Percentiles rank a stretch among this genome's conserved stretches.
Evolutionary conservation across 1,140 invertebrate species (phyloP).

Genomic region (Macrobrachium nipponense): DNA sequence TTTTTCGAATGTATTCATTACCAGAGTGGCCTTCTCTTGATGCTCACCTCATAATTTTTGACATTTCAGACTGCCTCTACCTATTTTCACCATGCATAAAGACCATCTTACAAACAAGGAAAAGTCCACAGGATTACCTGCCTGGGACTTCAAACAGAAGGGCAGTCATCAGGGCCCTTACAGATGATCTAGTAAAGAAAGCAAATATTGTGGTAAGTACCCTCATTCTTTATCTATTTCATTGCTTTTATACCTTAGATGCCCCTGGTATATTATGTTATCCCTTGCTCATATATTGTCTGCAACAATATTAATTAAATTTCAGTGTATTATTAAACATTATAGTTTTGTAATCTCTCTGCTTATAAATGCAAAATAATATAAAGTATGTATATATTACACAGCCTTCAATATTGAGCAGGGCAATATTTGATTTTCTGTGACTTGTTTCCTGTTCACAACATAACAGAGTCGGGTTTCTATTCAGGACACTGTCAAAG

Average conservation of each 20-base stretch:
- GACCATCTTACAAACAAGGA: too few species aligned
- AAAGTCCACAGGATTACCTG: too few species aligned
- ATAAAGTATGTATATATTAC: neutral
- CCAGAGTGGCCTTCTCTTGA: neutral
- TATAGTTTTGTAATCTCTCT: too few species aligned
- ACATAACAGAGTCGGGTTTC: neutral
- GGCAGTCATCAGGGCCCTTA: slow-evolving; percentile 1
- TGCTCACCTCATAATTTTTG: slow-evolving; percentile 9
- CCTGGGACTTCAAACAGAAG: neutral
- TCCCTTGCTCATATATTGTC: neutral
- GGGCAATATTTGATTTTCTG: neutral
- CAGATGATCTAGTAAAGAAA: neutral
- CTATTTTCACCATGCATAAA: too few species aligned
- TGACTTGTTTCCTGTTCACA: neutral
- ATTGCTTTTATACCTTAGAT: neutral
- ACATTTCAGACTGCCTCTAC: slow-evolving; percentile 1
- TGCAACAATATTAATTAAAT: neutral
- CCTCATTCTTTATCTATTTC: neutral
- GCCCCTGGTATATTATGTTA: neutral
- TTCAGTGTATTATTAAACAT: neutral
- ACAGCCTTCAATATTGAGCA: neutral
- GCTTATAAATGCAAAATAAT: too few species aligned
- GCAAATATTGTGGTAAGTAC: neutral
- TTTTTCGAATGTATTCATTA: too few species aligned
- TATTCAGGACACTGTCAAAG: neutral